Base-by-base conservation (phyloP, 2,888 invertebrate genomes). In the Cybosia mesomella region DNA sequence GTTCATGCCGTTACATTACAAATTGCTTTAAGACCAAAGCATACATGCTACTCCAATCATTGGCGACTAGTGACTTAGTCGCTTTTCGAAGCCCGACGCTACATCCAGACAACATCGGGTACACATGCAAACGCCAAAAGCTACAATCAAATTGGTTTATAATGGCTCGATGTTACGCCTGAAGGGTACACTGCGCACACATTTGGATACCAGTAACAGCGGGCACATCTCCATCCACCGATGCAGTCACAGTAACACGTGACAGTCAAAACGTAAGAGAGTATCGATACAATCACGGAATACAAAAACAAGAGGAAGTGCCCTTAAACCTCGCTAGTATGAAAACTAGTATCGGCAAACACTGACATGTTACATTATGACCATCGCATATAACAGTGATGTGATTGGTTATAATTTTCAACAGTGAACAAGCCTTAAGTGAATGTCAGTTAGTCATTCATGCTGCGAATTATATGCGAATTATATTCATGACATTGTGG, bases 1-100 rank as follows among this genome's bases (percentile, higher is more conserved):
- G 43, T 39, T 57, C 64, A 43, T 28, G 63, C 22, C 43, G 18
- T 7, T 49, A 28, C 55, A 55, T 24, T 55, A 55, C 55, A 24
- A 55, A 22, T 55, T 24, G 24, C 22, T 28, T 22, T 28, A 24
- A 15, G 22, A 24, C 28, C 7, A 49, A 9, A n/a, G n/a, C 49
- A 49, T n/a, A 49, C n/a, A 8, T 9, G 49, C 49, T n/a, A 49
- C 49, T 18, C 9, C n/a, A 9, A 18, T 43, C 43, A 43, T 43
- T 18, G 43, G 15, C 15, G 15, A 43, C 43, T 15, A 18, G 43
- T 15, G 18, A 18, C 18, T 18, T 43, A 18, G 43, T 1, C 18
- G n/a, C 8, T 49, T 39, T 43, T 49, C 9, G 49, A 49, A n/a
- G 49, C n/a, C n/a, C 18, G 7, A n/a, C 9, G 8, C 1, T 18